These are phyloP conservation scores for Apodemia zela DNA, from an alignment of 2,888 invertebrate species.

Conservation along the genomic window DNA sequence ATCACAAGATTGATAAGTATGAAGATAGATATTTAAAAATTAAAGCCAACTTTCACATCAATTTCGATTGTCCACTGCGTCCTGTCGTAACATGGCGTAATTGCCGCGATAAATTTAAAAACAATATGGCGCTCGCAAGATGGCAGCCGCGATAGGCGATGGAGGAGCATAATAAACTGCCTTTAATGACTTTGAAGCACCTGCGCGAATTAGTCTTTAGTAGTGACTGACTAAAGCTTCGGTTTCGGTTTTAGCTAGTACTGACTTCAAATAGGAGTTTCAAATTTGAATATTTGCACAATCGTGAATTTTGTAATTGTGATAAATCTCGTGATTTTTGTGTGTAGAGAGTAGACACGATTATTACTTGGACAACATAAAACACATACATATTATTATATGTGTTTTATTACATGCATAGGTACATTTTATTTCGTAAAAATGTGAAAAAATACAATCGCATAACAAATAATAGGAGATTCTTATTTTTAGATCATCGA, in stretches of 20 bases:
- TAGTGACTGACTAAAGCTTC: slow-evolving; percentile 19
- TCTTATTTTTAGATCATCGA: too few species aligned
- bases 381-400: too few species aligned
- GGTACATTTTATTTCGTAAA: too few species aligned
- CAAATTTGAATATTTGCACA: not conserved
- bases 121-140: slow-evolving; percentile 61
- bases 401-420: too few species aligned
- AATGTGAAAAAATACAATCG: too few species aligned
- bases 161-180: slow-evolving; percentile 52
- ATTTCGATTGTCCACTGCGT: slow-evolving; percentile 43
- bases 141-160: slow-evolving; percentile 54
- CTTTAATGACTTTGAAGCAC: slow-evolving; percentile 58
- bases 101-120: slow-evolving; percentile 66
- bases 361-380: too few species aligned
- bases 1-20: slow-evolving; percentile 25
- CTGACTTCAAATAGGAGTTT: not conserved
- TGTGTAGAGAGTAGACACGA: too few species aligned
- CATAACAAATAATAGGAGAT: too few species aligned
- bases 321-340: too few species aligned
- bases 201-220: slow-evolving; percentile 47
- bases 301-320: too few species aligned
- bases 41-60: slow-evolving; percentile 37
- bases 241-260: not conserved
- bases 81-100: slow-evolving; percentile 55
- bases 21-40: slow-evolving; percentile 33